These are phyloP conservation scores for Psittacula echo DNA, from an alignment of 2,797 vertebrate species.

Conservation along the genomic window DNA sequence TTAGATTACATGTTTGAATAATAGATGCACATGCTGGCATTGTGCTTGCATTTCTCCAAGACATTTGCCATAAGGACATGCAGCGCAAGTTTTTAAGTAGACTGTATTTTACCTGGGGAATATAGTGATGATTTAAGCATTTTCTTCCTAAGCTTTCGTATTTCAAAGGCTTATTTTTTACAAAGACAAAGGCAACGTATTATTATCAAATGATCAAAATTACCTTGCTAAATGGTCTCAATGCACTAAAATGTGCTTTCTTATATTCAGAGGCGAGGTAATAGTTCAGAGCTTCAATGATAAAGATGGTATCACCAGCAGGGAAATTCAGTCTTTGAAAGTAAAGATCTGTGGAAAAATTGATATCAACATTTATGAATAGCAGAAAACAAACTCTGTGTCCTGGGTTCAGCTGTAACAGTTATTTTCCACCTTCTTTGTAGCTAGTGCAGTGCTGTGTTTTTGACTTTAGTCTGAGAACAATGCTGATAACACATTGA, in stretches of 20 bases:
- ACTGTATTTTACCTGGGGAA: background rate
- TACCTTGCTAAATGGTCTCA: background rate
- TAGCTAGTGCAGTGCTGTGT: too few relatives aligned
- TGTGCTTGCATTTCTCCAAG: background rate
- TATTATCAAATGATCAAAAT: background rate
- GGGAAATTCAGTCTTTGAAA: slow-evolving; percentile 14
- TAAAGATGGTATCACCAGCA: background rate
- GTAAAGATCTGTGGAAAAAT: background rate
- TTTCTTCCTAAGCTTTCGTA: background rate
- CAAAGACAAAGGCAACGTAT: background rate
- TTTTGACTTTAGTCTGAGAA: too few relatives aligned
- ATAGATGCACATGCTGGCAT: background rate
- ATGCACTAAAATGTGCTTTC: background rate
- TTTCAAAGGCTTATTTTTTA: background rate
- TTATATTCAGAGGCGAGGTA: background rate
- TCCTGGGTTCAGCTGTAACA: too few relatives aligned
- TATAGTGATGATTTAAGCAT: background rate
- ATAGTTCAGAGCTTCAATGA: background rate
- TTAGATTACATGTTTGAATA: background rate
- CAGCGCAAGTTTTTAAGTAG: background rate
- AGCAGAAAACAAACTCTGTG: background rate
- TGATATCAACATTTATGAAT: background rate
- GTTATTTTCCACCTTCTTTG: too few relatives aligned
- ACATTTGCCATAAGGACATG: background rate
- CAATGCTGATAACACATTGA: too few relatives aligned